Base-by-base conservation (phyloP, 2,113 vertebrate genomes). In the western clawed frog (Xenopus tropicalis) region DNA sequence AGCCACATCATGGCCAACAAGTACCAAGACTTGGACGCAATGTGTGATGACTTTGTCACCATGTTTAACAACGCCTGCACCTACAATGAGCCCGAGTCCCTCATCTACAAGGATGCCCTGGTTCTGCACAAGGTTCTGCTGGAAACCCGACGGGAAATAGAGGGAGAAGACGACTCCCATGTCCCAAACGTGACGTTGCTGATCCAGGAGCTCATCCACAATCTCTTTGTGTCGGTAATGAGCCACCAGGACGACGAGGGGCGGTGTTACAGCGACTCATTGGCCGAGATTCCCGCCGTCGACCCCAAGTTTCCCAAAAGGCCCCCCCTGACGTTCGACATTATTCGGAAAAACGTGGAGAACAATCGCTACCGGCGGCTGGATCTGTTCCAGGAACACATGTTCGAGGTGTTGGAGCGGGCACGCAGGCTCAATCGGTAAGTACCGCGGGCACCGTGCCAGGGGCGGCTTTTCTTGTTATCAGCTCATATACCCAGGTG, bases 31-130 rank as follows among this genome's bases (percentile, higher is more conserved):
- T 94, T 99, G 14, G 97, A 99, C 66, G 95, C 95, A 9, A 93
- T 99, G 88, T 96, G 98, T 64, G 97, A 99, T 76, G 97, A 99
- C 88, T 91, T 99, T 17, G 97, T 98, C 70, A 93, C 98, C 83
- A 99, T 99, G 97, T 99, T 99, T 88, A 98, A 99, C 83, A 99
- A 99, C 0, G 97, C 97, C 4, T 99, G 97, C 78, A 99, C 97
- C 0, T 99, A 99, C 77, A 99, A 99, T 0, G 97, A 99, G 77
- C 97, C 97, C 0, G 95, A 98, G 78, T 99, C 97, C 52, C 88
- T 99, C 78, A 99, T 99, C 83, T 99, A 99, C 82, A 97, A 97
- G 74, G 97, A 99, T 63, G 97, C 97, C 3, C 87, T 99, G 67
- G 88, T 99, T 58, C 89, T 99, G 44, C 97, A 99, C 83, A 94